phyloP scores from a whole-genome alignment of 2,888 invertebrate species.

The Protophormia terraenovae region DNA sequence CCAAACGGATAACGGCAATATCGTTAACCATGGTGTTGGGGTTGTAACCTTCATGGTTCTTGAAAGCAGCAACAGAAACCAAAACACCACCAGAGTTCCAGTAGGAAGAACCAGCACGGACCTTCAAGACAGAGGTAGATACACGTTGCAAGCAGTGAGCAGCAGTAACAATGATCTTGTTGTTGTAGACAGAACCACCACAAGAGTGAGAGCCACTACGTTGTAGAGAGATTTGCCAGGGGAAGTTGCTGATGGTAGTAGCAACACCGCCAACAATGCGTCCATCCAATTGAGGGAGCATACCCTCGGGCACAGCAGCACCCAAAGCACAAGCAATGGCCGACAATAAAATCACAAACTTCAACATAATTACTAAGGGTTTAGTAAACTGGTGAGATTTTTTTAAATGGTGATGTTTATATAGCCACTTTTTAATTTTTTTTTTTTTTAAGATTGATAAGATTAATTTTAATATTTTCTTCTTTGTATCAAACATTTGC shows the following conservation, averaged over 20 bases:
- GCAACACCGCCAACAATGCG: constrained; percentile 77
- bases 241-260: constrained; percentile 71
- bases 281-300: constrained; percentile 75
- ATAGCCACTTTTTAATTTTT: not conserved
- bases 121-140: constrained; percentile 28
- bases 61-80: constrained; percentile 48
- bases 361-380: constrained; percentile 68
- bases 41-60: constrained; percentile 81
- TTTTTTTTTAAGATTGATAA: not conserved
- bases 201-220: constrained; percentile 82
- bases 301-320: constrained; percentile 72
- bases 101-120: constrained; percentile 74
- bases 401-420: not conserved
- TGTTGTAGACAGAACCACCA: constrained; percentile 82
- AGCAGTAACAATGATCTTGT: constrained; percentile 83
- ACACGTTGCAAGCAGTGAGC: constrained; percentile 83
- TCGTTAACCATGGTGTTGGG: constrained; percentile 82
- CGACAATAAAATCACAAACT: constrained; percentile 66
- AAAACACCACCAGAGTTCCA: constrained; percentile 79
- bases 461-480: too few species aligned
- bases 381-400: not conserved
- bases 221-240: constrained; percentile 76
- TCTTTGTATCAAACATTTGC: too few species aligned
- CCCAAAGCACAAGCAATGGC: constrained; percentile 71
- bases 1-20: constrained; percentile 83